These are phyloP conservation scores for Morpho achilles DNA, from an alignment of 2,888 invertebrate genomes.

Conservation along the genomic window DNA sequence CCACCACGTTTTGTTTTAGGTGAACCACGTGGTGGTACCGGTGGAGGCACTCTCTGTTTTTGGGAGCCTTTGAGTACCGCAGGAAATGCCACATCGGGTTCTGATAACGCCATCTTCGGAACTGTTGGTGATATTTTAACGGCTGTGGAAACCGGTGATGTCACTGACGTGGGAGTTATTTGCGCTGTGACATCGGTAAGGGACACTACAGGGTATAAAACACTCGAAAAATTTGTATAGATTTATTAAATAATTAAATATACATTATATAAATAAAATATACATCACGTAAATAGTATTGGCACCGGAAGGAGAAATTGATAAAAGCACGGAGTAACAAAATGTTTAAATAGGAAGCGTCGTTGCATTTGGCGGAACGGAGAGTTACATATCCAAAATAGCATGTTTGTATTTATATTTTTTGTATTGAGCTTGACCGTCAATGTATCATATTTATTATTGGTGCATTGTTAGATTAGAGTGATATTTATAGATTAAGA, in stretches of 20 bases:
- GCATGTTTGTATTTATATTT: conserved; percentile 75
- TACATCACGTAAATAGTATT: conserved; percentile 34
- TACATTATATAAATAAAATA: conserved; percentile 47
- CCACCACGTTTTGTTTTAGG: conserved; percentile 82
- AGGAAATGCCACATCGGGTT: conserved; percentile 82
- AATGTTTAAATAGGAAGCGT: conserved; percentile 58
- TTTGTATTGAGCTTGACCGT: conserved; percentile 74
- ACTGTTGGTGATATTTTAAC: conserved; percentile 53
- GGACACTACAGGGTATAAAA: conserved; percentile 57
- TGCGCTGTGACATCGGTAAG: conserved; percentile 77
- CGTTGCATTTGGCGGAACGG: conserved; percentile 31
- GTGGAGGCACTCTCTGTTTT: conserved; percentile 90
- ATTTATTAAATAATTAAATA: conserved; percentile 49
- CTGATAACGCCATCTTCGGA: conserved; percentile 56
- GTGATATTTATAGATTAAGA: conserved; percentile 34
- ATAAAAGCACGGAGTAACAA: conserved; percentile 36
- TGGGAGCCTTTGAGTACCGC: conserved; percentile 86
- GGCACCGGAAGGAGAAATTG: conserved; percentile 35
- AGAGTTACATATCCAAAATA: conserved; percentile 62
- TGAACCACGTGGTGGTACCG: conserved; percentile 91
- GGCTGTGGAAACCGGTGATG: conserved; percentile 66
- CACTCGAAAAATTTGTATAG: conserved; percentile 39
- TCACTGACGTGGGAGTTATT: conserved; percentile 71
- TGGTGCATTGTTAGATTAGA: conserved; percentile 55
- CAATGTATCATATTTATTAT: conserved; percentile 64